Conservation (phyloP, 2,888 invertebrate species). For the Epinotia bilunana region DNA sequence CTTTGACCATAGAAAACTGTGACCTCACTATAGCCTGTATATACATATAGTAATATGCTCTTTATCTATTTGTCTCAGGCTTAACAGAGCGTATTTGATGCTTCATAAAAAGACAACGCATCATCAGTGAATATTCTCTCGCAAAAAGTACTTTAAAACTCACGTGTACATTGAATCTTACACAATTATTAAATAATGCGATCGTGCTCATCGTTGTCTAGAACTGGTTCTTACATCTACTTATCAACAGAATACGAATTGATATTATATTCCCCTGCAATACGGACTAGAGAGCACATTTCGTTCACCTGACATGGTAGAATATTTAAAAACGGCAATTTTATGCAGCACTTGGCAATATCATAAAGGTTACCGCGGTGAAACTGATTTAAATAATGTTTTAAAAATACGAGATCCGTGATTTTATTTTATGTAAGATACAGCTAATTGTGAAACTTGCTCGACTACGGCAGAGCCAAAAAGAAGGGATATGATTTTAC, state of each 20-base stretch:
- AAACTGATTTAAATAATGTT: conserved; percentile 31
- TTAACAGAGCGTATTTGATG: too few species aligned
- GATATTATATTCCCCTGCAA: background rate
- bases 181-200: conserved; percentile 16
- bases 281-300: background rate
- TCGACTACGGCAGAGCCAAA: too few species aligned
- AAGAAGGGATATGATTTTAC: too few species aligned
- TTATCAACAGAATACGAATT: background rate
- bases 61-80: too few species aligned
- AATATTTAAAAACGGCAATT: conserved; percentile 29
- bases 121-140: background rate
- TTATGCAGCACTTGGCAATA: conserved; percentile 30
- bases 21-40: too few species aligned
- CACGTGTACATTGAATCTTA: background rate
- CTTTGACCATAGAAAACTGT: too few species aligned
- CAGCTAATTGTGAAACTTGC: too few species aligned
- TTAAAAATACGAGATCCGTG: background rate
- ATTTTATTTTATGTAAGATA: background rate
- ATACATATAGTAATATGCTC: too few species aligned
- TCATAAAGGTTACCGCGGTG: conserved; percentile 19
- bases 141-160: background rate
- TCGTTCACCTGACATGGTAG: conserved; percentile 17
- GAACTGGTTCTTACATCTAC: background rate
- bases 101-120: too few species aligned
- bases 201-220: background rate